Conservation (phyloP, 2,113 vertebrate species). For the Corythoichthys haematopterus region DNA sequence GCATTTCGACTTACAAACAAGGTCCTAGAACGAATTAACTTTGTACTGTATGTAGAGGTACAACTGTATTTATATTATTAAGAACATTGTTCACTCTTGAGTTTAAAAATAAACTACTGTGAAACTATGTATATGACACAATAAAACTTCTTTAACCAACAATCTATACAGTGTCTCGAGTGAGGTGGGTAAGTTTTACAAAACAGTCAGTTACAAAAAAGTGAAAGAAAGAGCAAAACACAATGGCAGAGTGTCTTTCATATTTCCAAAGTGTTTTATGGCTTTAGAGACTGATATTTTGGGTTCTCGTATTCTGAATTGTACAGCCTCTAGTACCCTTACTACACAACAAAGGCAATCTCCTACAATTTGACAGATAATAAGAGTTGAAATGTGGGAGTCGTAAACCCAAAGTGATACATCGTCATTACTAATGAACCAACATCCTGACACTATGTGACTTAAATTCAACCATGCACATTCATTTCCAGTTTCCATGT, state of each 20-base stretch:
- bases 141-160: neutral
- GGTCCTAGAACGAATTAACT: too few species aligned
- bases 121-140: neutral
- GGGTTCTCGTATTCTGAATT: neutral
- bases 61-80: neutral
- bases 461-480: neutral
- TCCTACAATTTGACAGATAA: neutral
- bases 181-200: neutral
- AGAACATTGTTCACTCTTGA: neutral
- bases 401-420: neutral
- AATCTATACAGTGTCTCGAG: too few species aligned
- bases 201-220: neutral
- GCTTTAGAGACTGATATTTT: neutral
- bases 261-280: neutral
- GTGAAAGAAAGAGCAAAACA: neutral
- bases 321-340: neutral
- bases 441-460: neutral
- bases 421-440: neutral
- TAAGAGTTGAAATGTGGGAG: neutral
- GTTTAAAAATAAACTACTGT: neutral
- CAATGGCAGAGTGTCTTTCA: neutral
- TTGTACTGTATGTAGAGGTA: too few species aligned
- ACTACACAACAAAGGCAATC: too few species aligned
- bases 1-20: too few species aligned
- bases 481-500: slow-evolving; percentile 14